These are phyloP conservation scores for Ormyrus rosae DNA, from an alignment of 2,888 invertebrate genomes.

Conservation along the genomic window DNA sequence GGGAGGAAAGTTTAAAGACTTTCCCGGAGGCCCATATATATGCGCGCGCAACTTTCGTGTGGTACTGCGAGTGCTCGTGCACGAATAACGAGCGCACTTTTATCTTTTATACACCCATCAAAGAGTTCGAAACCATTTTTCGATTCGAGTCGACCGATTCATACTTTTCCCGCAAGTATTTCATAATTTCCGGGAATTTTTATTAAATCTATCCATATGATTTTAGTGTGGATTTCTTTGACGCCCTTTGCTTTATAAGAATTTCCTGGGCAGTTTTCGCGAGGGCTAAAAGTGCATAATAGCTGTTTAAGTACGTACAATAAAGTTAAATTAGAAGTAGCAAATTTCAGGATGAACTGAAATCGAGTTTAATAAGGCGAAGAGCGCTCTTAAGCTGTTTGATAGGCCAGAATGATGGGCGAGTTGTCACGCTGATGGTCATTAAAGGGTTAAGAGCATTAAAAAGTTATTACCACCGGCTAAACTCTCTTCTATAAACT, in stretches of 20 bases:
- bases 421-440: constrained; percentile 42
- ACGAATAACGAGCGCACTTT: constrained; percentile 31
- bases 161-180: too few relatives aligned
- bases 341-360: constrained; percentile 43
- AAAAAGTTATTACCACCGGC: constrained; percentile 48
- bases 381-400: constrained; percentile 40
- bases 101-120: background rate
- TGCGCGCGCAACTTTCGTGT: background rate
- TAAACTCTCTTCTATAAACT: constrained; percentile 27
- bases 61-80: background rate
- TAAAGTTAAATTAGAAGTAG: constrained; percentile 51
- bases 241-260: too few relatives aligned
- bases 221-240: too few relatives aligned
- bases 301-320: constrained; percentile 35
- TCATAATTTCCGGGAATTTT: too few relatives aligned
- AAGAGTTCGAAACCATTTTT: too few relatives aligned
- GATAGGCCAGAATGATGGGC: constrained; percentile 41
- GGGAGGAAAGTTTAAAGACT: constrained; percentile 34
- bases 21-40: background rate
- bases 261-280: too few relatives aligned
- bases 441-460: constrained; percentile 45
- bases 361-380: constrained; percentile 46
- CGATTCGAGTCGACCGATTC: too few relatives aligned
- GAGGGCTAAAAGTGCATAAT: constrained; percentile 28
- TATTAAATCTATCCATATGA: too few relatives aligned